Evolutionary conservation across 2,888 invertebrate genomes (phyloP).

Genomic region (Drosophila nr. perissopoda): DNA sequence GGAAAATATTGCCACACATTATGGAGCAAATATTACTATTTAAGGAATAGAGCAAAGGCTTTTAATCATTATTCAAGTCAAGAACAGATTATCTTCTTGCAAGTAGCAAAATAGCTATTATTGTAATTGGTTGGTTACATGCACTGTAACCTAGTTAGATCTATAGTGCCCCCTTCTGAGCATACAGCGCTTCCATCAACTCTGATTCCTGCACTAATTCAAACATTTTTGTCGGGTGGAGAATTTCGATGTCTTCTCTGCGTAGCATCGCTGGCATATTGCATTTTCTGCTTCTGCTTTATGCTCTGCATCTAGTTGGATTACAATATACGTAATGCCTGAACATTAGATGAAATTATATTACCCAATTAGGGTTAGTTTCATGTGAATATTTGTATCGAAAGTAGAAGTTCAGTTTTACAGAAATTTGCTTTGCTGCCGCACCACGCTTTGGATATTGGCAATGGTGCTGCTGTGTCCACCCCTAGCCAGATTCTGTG

Average conservation of each 20-base stretch:
- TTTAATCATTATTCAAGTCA: neutral
- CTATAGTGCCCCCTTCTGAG: neutral
- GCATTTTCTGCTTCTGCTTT: neutral
- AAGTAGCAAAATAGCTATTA: neutral
- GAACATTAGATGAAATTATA: neutral
- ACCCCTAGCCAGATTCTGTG: constrained; percentile 14
- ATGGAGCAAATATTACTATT: neutral
- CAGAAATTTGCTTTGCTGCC: constrained; percentile 4
- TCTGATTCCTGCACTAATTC: neutral
- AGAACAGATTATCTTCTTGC: neutral
- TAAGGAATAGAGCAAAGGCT: neutral
- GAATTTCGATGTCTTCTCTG: neutral
- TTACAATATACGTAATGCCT: neutral
- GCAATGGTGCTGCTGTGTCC: constrained; percentile 34
- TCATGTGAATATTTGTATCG: neutral
- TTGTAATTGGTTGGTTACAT: no score
- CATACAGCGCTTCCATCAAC: neutral
- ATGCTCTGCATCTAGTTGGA: neutral
- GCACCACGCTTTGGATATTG: constrained; percentile 17
- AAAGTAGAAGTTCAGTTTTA: neutral
- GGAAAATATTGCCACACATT: neutral
- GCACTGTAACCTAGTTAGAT: neutral
- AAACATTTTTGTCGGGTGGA: neutral
- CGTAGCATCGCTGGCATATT: neutral
- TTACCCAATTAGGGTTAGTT: neutral